phyloP scores from a whole-genome alignment of 2,888 invertebrate species.

The Acanthosepion esculentum region DNA sequence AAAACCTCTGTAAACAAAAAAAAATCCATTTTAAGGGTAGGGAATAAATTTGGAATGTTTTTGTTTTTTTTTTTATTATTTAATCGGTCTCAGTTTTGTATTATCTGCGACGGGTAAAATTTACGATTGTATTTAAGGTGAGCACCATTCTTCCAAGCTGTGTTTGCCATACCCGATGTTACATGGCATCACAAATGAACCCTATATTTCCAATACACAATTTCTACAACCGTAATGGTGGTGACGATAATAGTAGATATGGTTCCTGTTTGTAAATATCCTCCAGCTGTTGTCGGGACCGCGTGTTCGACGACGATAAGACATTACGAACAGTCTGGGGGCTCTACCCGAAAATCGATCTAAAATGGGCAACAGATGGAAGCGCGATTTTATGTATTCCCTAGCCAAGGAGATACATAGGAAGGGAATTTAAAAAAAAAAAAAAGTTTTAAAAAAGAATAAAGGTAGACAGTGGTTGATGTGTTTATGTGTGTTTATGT shows the following conservation, averaged over 20 bases:
- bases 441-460: background rate
- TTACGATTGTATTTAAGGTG: too few species aligned
- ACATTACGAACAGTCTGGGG: background rate
- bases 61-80: too few species aligned
- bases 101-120: too few species aligned
- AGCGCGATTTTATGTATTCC: background rate
- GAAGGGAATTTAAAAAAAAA: background rate
- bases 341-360: background rate
- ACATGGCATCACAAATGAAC: background rate
- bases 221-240: background rate
- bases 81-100: too few species aligned
- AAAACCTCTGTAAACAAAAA: too few species aligned
- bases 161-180: background rate
- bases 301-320: background rate
- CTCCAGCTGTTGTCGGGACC: background rate
- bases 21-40: too few species aligned
- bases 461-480: background rate
- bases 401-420: background rate
- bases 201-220: background rate
- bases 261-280: background rate
- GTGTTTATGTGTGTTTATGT: too few species aligned
- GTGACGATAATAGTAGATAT: background rate
- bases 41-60: too few species aligned
- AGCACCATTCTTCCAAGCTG: too few species aligned
- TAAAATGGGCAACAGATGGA: background rate